A percentile compares a stretch with the other conserved stretches of the same genome.
These are phyloP conservation scores for Mola mola DNA, from an alignment of 2,113 vertebrate species.

Conservation along the genomic window DNA sequence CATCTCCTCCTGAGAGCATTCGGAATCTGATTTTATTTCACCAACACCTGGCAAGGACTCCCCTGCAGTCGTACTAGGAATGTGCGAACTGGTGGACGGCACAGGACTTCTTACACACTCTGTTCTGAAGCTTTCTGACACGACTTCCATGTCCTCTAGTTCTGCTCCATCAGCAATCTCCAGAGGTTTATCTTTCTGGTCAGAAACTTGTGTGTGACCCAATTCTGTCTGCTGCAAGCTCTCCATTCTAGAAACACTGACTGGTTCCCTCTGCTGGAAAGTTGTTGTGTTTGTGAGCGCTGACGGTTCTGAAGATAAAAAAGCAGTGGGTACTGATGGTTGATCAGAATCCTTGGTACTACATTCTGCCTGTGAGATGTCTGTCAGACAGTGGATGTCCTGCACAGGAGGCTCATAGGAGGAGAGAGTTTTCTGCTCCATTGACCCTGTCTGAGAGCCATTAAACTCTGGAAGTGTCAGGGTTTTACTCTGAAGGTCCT, in stretches of 20 bases:
- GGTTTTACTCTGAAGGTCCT: slow-evolving; percentile 68
- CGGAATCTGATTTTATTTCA: slow-evolving; percentile 31
- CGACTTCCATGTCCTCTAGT: slow-evolving; percentile 33
- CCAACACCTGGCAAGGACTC: slow-evolving; percentile 40
- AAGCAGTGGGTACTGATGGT: slow-evolving; percentile 11
- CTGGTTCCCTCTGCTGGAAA: slow-evolving; percentile 47
- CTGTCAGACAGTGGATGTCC: slow-evolving; percentile 46
- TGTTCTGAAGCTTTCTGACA: slow-evolving; percentile 28
- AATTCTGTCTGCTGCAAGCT: slow-evolving; percentile 37
- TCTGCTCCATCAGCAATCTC: slow-evolving; percentile 43
- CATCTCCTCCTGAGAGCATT: slow-evolving; percentile 47
- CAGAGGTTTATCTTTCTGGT: slow-evolving; percentile 40
- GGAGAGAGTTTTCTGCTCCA: slow-evolving; percentile 51
- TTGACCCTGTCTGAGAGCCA: slow-evolving; percentile 28
- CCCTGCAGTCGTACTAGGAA: slow-evolving; percentile 42
- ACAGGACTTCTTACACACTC: slow-evolving; percentile 56
- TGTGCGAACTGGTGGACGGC: slow-evolving; percentile 51
- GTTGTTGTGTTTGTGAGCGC: slow-evolving; percentile 21
- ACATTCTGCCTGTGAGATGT: slow-evolving; percentile 54
- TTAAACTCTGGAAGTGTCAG: slow-evolving; percentile 60
- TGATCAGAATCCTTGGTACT: slow-evolving; percentile 56
- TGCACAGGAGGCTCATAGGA: slow-evolving; percentile 40
- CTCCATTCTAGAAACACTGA: slow-evolving; percentile 22
- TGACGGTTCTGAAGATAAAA: slow-evolving; percentile 35
- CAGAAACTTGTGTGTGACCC: slow-evolving; percentile 4